Percentiles rank a stretch among this genome's conserved stretches.
These are phyloP conservation scores for Hydrocynus forskahlii DNA, from an alignment of 2,797 vertebrate genomes.

Conservation along the genomic window DNA sequence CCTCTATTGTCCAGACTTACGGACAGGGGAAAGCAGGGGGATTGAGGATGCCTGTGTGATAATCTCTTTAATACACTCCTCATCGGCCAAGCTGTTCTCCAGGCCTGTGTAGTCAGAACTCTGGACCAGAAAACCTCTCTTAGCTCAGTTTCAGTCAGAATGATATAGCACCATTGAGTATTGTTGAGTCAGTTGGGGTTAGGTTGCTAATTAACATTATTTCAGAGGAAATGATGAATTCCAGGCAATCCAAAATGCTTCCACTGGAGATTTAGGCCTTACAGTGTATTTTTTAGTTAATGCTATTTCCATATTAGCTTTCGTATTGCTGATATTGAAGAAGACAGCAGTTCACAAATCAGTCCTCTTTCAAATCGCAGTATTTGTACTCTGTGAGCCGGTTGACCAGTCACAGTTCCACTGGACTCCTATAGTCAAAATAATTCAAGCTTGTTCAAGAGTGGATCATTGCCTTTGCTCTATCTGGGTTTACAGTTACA, in stretches of 20 bases:
- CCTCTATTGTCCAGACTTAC: constrained; percentile 10
- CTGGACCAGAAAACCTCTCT: background rate
- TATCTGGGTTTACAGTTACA: no score
- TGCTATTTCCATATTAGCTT: no score
- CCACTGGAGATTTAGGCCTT: background rate
- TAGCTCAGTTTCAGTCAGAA: background rate
- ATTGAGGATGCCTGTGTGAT: background rate
- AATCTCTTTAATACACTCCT: constrained; percentile 21
- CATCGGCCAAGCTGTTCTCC: background rate
- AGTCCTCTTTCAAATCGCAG: no score
- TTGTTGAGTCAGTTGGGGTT: background rate
- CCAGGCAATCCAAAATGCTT: background rate
- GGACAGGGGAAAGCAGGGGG: background rate
- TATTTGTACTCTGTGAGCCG: no score
- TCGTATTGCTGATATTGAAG: no score
- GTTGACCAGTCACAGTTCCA: background rate
- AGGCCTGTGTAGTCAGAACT: background rate
- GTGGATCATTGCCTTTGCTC: no score
- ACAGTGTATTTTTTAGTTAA: background rate
- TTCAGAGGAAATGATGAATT: background rate
- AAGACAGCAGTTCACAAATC: no score
- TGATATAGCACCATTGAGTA: background rate
- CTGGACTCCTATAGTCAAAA: background rate
- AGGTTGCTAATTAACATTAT: background rate
- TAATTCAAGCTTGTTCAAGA: background rate